Evolutionary conservation across 2,888 invertebrate genomes (phyloP).

Genomic region (Boloria euphrosyne): DNA sequence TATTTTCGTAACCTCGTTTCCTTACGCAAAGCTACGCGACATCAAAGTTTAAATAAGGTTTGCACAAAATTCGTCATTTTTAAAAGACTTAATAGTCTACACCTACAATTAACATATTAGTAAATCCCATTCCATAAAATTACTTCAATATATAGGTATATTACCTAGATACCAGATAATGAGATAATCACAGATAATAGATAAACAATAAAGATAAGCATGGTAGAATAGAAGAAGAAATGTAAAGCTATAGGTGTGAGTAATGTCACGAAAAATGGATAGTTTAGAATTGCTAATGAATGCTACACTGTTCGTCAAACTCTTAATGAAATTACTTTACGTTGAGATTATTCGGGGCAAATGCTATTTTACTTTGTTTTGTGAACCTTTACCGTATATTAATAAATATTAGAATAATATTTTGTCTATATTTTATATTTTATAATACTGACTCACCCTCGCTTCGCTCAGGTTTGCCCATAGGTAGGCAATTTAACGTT

Average conservation of each 20-base stretch:
- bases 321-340: slow-evolving; percentile 14
- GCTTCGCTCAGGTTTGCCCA: too few species aligned
- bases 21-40: background rate
- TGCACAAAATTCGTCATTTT: too few species aligned
- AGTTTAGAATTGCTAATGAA: slow-evolving; percentile 7
- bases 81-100: too few species aligned
- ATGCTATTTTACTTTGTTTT: slow-evolving; percentile 20
- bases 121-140: too few species aligned
- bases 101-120: too few species aligned
- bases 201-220: too few species aligned
- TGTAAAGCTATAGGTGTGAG: background rate
- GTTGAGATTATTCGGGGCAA: slow-evolving; percentile 8
- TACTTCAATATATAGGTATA: too few species aligned
- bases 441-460: too few species aligned
- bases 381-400: slow-evolving; percentile 44
- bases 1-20: background rate
- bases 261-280: background rate
- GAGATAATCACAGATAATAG: too few species aligned
- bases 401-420: slow-evolving; percentile 34
- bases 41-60: background rate
- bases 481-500: too few species aligned
- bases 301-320: slow-evolving; percentile 11
- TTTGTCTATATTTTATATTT: background rate
- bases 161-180: too few species aligned
- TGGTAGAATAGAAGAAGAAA: background rate